Evolutionary conservation across 2,888 invertebrate species (phyloP), one percentile per base, ranked within the genome.

Genomic region (Hyalella azteca): DNA sequence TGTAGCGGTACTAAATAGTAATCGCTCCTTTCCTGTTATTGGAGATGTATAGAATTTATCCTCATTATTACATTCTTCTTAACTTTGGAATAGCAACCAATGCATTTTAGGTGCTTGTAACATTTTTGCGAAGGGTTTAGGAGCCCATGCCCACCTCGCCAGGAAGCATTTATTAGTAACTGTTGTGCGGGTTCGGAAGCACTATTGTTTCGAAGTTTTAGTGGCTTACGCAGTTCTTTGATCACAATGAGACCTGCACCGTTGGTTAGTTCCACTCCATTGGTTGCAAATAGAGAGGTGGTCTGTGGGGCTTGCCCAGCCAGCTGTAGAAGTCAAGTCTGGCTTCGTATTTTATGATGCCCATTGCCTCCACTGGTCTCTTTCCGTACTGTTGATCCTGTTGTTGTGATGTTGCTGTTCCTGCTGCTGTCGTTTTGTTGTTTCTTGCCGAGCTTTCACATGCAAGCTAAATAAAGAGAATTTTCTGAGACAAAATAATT

Each of bases 151-250:
- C 5, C 26, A 13, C 26, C 29, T 54, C 29, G 54, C 54, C 13
- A 22, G 11, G 29, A 54, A 36, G 66, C 36, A 66, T 66, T 66
- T 66, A 66, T 66, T 66, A 66, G 66, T 2, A 39, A 39, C 66
- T 66, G 66, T 36, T 32, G 36, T 66, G 36, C 36, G 11, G n/a
- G 66, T 36, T 66, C 29, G 39, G 66, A 39, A 32, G 29, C 29
- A 36, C 36, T 22, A 66, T 66, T 66, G 66, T 66, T 66, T 29
- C 29, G 36, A 36, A 66, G 66, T 66, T 66, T 32, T 36, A 66
- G 66, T 66, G 66, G 66, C 66, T 32, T 66, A 36, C 36, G 66
- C 66, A 66, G 66, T 66, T 66, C 66, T 66, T 66, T 66, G 66
- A 66, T 66, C 66, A 66, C 66, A 66, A 66, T 66, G 66, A 66